Percentiles rank a stretch among this genome's conserved stretches.
These are phyloP conservation scores for Ectemnius continuus DNA, from an alignment of 2,888 invertebrate genomes.

Conservation along the genomic window DNA sequence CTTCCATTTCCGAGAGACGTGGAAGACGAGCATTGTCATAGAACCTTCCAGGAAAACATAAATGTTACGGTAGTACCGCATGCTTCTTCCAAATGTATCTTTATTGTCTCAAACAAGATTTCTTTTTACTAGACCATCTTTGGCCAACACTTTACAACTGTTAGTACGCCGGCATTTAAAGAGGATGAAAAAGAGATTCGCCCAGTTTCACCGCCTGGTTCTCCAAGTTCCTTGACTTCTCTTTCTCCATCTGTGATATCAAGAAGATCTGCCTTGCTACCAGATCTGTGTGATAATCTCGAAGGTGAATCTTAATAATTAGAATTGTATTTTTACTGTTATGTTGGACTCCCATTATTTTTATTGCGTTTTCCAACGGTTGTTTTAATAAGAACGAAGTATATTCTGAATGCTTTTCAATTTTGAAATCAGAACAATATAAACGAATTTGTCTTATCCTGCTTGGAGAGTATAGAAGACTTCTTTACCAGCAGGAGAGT, in stretches of 20 bases:
- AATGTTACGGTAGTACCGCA: constrained; percentile 61
- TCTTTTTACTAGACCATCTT: constrained; percentile 36
- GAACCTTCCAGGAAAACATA: constrained; percentile 54
- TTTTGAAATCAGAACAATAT: too few species aligned
- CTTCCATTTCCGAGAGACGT: constrained; percentile 50
- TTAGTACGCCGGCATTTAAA: constrained; percentile 5
- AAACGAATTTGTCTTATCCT: constrained; percentile 24
- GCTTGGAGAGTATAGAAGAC: constrained; percentile 29
- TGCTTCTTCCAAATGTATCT: background rate
- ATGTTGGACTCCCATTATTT: too few species aligned
- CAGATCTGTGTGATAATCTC: too few species aligned
- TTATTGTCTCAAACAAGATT: background rate
- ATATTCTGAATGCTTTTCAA: too few species aligned
- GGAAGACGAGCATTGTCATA: constrained; percentile 50
- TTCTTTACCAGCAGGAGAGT: constrained; percentile 28
- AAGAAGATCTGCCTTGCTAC: too few species aligned
- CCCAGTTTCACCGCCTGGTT: constrained; percentile 26
- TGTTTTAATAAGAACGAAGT: background rate
- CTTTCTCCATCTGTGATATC: background rate
- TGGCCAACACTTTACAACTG: constrained; percentile 33
- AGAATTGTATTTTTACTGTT: too few species aligned
- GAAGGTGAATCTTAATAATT: too few species aligned
- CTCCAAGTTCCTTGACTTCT: background rate
- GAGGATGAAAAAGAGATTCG: background rate
- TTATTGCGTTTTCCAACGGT: too few species aligned